Evolutionary conservation across 2,797 vertebrate genomes (phyloP).

Genomic region (Sylvilagus floridanus): DNA sequence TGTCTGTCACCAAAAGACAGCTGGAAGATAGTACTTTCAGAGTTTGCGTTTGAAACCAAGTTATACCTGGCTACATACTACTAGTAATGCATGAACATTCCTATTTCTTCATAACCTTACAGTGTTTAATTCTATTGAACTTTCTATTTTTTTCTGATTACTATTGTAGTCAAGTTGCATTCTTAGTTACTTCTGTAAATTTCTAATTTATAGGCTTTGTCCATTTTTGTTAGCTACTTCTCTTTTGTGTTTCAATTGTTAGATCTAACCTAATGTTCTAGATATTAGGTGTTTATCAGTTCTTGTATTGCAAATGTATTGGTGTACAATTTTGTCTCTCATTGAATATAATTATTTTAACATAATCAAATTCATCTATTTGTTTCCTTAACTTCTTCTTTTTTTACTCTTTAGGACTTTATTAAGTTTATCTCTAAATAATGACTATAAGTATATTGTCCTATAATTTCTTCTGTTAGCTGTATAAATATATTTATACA

Average conservation of each 20-base stretch:
- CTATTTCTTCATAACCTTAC: not conserved
- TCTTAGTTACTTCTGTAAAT: not conserved
- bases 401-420: not conserved
- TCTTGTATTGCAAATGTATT: constrained; percentile 5
- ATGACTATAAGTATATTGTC: not conserved
- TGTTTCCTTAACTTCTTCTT: not conserved
- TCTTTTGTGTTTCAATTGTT: not conserved
- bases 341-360: not conserved
- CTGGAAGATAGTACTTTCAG: not conserved
- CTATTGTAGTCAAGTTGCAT: no score
- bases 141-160: not conserved
- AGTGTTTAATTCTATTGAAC: not conserved
- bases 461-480: not conserved
- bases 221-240: not conserved
- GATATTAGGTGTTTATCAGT: not conserved
- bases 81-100: not conserved
- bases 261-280: not conserved
- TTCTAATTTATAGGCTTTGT: not conserved
- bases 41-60: not conserved
- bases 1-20: not conserved
- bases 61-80: not conserved
- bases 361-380: not conserved
- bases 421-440: not conserved
- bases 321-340: not conserved
- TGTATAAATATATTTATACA: not conserved